phyloP scores from a whole-genome alignment of 2,113 vertebrate genomes.

The Apeltes quadracus region DNA sequence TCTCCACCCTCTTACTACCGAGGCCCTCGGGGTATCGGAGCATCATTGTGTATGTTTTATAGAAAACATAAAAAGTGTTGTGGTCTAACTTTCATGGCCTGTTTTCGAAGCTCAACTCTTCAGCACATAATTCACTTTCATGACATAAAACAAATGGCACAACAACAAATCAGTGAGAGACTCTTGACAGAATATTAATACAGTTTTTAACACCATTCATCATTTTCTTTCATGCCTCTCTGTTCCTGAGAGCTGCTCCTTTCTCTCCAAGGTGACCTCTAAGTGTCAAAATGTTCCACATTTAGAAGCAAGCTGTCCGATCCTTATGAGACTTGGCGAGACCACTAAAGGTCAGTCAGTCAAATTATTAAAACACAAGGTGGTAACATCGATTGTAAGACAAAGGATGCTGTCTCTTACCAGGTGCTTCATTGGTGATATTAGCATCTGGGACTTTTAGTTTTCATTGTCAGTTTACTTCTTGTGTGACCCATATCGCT shows the following conservation, averaged over 20 bases:
- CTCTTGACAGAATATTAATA: background rate
- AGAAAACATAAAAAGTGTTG: constrained; percentile 10
- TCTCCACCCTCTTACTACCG: constrained; percentile 20
- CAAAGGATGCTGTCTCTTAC: constrained; percentile 5
- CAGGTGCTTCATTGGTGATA: constrained; percentile 6
- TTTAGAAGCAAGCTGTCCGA: constrained; percentile 24
- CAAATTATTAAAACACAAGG: constrained; percentile 26
- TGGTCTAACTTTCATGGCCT: background rate
- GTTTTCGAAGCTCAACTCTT: constrained; percentile 8
- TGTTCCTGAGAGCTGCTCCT: background rate
- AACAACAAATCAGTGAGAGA: constrained; percentile 5
- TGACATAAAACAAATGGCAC: constrained; percentile 8
- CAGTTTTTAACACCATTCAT: background rate
- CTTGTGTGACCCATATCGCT: background rate
- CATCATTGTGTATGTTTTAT: constrained; percentile 33
- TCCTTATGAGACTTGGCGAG: constrained; percentile 2
- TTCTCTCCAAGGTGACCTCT: constrained; percentile 18
- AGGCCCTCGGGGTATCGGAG: constrained; percentile 20
- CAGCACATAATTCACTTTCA: constrained; percentile 13
- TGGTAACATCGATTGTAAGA: constrained; percentile 8
- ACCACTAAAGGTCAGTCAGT: constrained; percentile 28
- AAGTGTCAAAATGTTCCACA: constrained; percentile 4
- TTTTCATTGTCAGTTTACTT: background rate
- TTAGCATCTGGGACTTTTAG: constrained; percentile 10
- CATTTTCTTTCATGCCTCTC: background rate